These are phyloP conservation scores for Agelaius tricolor DNA, from an alignment of 2,113 vertebrate genomes.

Conservation along the genomic window DNA sequence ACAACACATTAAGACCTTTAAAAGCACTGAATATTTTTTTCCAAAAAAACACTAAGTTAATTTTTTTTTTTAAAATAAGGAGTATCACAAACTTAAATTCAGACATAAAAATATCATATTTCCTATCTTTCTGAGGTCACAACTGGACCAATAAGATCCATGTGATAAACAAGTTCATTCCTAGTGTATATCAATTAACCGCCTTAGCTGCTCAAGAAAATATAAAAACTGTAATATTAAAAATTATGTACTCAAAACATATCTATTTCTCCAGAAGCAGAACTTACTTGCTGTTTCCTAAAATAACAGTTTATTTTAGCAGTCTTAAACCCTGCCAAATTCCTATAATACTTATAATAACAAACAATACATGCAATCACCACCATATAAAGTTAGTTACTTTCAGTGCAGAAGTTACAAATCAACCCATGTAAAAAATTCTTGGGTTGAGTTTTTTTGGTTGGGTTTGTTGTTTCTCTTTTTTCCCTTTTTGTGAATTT, in stretches of 20 bases:
- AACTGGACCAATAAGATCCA: not conserved
- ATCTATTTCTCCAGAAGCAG: not conserved
- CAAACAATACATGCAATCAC: not conserved
- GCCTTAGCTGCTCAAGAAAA: not conserved
- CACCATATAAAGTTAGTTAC: not conserved
- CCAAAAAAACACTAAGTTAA: not conserved
- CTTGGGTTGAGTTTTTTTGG: not conserved
- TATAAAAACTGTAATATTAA: not conserved
- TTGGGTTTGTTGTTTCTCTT: no score
- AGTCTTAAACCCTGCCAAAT: not conserved
- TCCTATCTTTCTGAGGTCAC: not conserved
- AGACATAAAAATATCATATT: fast-evolving
- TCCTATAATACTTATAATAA: not conserved
- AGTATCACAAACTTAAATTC: not conserved
- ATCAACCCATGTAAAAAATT: not conserved
- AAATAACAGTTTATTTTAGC: not conserved
- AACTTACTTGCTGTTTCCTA: not conserved
- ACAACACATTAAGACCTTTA: not conserved
- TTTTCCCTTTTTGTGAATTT: not conserved
- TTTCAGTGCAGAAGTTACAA: not conserved
- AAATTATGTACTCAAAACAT: not conserved
- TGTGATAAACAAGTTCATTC: not conserved
- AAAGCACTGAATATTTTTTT: not conserved
- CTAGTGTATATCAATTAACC: fast-evolving
- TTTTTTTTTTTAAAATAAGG: not conserved